A percentile compares a stretch with the other conserved stretches of the same genome.
Evolutionary conservation across 53 echinoderm and acorn worm genomes (phyloP).

Genomic region (Apostichopus leukothele): DNA sequence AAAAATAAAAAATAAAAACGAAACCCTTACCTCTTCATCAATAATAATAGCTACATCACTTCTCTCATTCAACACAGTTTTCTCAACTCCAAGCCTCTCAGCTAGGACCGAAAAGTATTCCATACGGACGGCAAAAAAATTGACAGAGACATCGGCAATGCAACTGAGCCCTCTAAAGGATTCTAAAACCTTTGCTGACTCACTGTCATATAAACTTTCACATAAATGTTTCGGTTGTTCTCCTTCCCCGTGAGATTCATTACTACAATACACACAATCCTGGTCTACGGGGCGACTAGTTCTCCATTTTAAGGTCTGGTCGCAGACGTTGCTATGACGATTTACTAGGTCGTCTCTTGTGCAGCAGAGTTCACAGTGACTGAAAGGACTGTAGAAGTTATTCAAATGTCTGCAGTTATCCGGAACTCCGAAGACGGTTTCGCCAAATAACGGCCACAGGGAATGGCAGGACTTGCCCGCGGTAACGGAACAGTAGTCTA

Average conservation of each 20-base stretch:
- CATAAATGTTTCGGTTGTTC: neutral
- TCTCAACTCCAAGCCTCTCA: slow-evolving; percentile 60
- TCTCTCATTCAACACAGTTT: slow-evolving; percentile 22
- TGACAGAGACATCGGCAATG: slow-evolving; percentile 74
- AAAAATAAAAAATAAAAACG: too few species aligned
- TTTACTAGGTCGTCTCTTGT: slow-evolving; percentile 3
- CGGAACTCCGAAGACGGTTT: slow-evolving; percentile 53
- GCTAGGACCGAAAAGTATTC: slow-evolving; percentile 78
- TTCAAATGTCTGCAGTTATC: slow-evolving; percentile 70
- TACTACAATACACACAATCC: slow-evolving; percentile 19
- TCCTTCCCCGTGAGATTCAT: neutral
- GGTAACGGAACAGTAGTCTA: slow-evolving; percentile 47
- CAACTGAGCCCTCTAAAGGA: slow-evolving; percentile 73
- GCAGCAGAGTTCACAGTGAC: slow-evolving; percentile 78
- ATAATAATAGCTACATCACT: slow-evolving; percentile 56
- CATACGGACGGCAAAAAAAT: slow-evolving; percentile 84
- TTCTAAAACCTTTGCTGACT: neutral
- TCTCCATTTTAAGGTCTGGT: neutral
- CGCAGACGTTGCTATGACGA: neutral
- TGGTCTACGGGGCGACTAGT: neutral
- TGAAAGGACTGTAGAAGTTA: slow-evolving; percentile 83
- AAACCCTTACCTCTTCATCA: slow-evolving; percentile 71
- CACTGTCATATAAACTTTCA: neutral
- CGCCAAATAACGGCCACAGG: slow-evolving; percentile 39
- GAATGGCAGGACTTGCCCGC: slow-evolving; percentile 25